A percentile compares a stretch with the other conserved stretches of the same genome.
Evolutionary conservation across 2,113 vertebrate species (phyloP).

Genomic region (Psittacara wagleri): DNA sequence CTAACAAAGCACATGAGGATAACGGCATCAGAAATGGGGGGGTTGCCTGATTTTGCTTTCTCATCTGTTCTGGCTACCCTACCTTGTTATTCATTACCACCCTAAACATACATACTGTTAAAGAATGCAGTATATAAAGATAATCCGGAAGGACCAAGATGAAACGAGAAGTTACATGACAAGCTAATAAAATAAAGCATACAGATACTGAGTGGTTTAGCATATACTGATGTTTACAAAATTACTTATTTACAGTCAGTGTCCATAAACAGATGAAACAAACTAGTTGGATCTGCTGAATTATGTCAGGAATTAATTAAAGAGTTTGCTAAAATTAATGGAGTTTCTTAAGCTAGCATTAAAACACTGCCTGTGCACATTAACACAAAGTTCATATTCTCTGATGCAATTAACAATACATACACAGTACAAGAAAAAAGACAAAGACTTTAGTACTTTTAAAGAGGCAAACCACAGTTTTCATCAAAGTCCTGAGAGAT

Average conservation of each 20-base stretch:
- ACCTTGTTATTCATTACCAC: neutral
- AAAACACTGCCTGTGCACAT: neutral
- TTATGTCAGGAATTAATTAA: neutral
- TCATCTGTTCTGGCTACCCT: neutral
- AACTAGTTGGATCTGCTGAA: neutral
- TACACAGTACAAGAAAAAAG: accelerated
- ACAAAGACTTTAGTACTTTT: neutral
- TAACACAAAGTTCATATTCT: neutral
- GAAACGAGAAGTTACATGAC: neutral
- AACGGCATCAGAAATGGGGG: accelerated
- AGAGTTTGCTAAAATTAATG: neutral
- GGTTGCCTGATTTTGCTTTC: neutral
- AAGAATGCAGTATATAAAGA: neutral
- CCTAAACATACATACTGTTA: accelerated
- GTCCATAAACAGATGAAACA: neutral
- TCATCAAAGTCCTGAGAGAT: accelerated
- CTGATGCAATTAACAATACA: neutral
- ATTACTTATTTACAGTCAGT: too few relatives aligned
- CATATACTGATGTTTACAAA: neutral
- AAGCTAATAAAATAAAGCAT: neutral
- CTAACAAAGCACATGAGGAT: neutral
- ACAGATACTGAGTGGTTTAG: neutral
- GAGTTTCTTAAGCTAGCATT: neutral
- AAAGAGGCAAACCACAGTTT: accelerated
- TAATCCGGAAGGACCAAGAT: neutral